Percentiles rank a stretch among this genome's conserved stretches.
Evolutionary conservation across 2,888 invertebrate species (phyloP).

Genomic region (Volucella inflata): DNA sequence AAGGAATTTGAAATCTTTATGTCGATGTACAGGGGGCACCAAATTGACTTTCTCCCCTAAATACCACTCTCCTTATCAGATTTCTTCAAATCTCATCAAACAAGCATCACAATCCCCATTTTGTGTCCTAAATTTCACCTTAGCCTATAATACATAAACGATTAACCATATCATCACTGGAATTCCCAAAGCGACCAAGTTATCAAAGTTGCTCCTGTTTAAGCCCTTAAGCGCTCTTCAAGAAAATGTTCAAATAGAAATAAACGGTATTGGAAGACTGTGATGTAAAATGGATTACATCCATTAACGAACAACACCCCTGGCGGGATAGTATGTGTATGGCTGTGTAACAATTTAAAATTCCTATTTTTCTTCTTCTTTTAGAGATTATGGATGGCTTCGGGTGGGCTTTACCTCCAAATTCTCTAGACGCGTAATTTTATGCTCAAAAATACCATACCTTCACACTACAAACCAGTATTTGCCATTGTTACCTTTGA

Average conservation of each 20-base stretch:
- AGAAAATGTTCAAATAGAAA: not conserved
- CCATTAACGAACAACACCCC: not conserved
- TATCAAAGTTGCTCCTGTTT: too few relatives aligned
- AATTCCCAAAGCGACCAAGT: too few relatives aligned
- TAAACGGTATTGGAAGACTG: not conserved
- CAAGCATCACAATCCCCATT: too few relatives aligned
- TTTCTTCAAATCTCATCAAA: too few relatives aligned
- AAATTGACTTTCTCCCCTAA: too few relatives aligned
- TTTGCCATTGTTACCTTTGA: conserved; percentile 20
- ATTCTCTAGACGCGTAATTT: conserved; percentile 20
- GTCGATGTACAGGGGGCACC: too few relatives aligned
- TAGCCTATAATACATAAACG: too few relatives aligned
- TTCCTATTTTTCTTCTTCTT: not conserved
- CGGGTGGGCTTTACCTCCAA: conserved; percentile 18
- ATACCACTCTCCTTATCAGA: too few relatives aligned
- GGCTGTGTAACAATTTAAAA: not conserved
- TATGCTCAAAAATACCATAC: conserved; percentile 41
- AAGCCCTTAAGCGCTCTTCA: not conserved
- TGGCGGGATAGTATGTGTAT: not conserved
- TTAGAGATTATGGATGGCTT: conserved; percentile 5
- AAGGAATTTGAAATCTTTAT: too few relatives aligned
- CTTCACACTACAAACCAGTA: conserved; percentile 15
- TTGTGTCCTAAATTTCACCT: too few relatives aligned
- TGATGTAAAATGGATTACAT: conserved; percentile 6
- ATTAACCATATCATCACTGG: too few relatives aligned